Evolutionary conservation across 1,140 invertebrate species (phyloP).

Genomic region (Gerris buenoi): DNA sequence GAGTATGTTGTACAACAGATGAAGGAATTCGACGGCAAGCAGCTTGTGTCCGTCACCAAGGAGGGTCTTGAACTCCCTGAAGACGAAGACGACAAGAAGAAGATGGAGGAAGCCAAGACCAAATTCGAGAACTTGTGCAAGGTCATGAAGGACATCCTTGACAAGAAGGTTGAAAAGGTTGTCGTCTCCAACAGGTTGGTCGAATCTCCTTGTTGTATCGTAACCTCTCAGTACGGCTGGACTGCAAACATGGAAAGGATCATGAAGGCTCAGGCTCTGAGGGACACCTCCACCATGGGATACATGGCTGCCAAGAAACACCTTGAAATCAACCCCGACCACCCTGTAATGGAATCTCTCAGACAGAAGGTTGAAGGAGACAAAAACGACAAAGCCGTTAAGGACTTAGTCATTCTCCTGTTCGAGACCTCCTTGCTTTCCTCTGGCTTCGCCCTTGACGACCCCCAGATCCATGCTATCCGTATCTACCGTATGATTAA

Average conservation of each 20-base stretch:
- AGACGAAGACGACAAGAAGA: conserved; percentile 92
- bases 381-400: conserved; percentile 94
- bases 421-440: conserved; percentile 86
- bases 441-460: conserved; percentile 81
- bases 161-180: conserved; percentile 96
- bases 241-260: conserved; percentile 99
- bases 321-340: conserved; percentile 94
- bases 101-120: conserved; percentile 82
- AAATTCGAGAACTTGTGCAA: conserved; percentile 92
- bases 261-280: conserved; percentile 93
- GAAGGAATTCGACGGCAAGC: conserved; percentile 95
- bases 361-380: conserved; percentile 82
- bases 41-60: conserved; percentile 90
- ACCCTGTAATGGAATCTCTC: conserved; percentile 82
- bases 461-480: conserved; percentile 68
- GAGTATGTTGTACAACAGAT: conserved; percentile 97
- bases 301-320: conserved; percentile 97
- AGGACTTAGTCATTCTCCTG: conserved; percentile 81
- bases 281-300: conserved; percentile 92
- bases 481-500: conserved; percentile 90
- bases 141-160: conserved; percentile 94
- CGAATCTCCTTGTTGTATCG: conserved; percentile 95
- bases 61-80: conserved; percentile 93
- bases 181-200: conserved; percentile 86
- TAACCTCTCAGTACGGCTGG: conserved; percentile 98